Evolutionary conservation across 1,140 invertebrate species (phyloP), one percentile per base, ranked within the genome.

Genomic region (Drosophila ironensis): DNA sequence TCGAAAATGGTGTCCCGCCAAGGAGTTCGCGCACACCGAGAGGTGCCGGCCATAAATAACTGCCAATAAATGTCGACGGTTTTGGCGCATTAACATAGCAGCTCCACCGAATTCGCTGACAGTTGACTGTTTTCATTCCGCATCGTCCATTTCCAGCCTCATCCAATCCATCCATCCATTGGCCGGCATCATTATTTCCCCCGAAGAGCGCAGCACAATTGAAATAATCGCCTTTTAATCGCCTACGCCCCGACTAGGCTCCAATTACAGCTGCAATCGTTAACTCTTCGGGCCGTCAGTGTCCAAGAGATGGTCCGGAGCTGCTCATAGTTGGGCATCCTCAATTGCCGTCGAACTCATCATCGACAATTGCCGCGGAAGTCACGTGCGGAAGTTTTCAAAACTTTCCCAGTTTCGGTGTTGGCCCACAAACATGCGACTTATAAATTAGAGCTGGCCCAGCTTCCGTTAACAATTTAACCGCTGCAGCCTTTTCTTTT

Each of bases 201-300:
- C 41, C 38, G 37, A n/a, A 45, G 47, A 53, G 41, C 20, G 47
- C 40, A 24, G 28, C 50, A 17, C 78, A 84, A 82, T 84, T 84
- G 78, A 82, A 73, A 84, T 82, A 82, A 82, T 82, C 78, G 59
- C 47, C 69, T 82, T 82, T 82, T 84, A 82, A 82, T 82, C 78
- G 73, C 78, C 78, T 73, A 84, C 78, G 80, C 78, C 78, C 67
- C 59, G 48, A 40, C 50, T 63, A n/a, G 60, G 51, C 67, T 66
- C 77, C 77, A 81, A 81, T 81, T 81, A 81, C 77, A 17, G 50
- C 64, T 41, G 50, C 63, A 69, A 69, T 63, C 48, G 61, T 67
- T 66, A 67, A 45, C 61, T 46, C 46, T 28, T 61, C 56, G n/a
- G 59, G n/a, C 73, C 61, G 61, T 46, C 50, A 27, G 68, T n/a